These are phyloP conservation scores for Resseliella maxima DNA, from an alignment of 2,888 invertebrate species.

Conservation along the genomic window DNA sequence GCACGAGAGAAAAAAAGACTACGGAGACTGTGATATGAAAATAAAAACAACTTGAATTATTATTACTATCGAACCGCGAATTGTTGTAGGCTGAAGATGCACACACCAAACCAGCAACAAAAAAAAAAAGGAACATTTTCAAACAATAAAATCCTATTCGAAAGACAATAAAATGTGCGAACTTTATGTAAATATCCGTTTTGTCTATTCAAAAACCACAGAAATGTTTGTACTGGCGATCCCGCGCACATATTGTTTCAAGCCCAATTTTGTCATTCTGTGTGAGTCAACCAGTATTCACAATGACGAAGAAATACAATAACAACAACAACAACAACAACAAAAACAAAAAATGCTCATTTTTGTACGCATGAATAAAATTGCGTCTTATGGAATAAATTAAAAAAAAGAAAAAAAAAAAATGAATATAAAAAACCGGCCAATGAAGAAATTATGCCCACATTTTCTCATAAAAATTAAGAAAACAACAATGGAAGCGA, in stretches of 20 bases:
- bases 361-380: neutral
- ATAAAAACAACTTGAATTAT: too few relatives aligned
- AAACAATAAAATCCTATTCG: constrained; percentile 1
- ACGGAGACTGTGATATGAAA: too few relatives aligned
- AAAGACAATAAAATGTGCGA: constrained; percentile 27
- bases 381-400: neutral
- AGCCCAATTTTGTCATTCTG: neutral
- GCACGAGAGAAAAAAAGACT: too few relatives aligned
- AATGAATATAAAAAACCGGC: neutral
- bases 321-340: too few relatives aligned
- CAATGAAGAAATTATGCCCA: neutral
- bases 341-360: neutral
- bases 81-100: neutral
- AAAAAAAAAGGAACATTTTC: neutral
- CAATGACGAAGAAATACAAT: neutral
- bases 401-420: neutral
- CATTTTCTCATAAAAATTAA: neutral
- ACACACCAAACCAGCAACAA: neutral
- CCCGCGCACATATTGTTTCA: neutral
- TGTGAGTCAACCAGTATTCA: neutral
- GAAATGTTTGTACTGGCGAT: neutral
- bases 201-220: constrained; percentile 9
- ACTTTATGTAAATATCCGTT: constrained; percentile 9
- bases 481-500: neutral
- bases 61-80: neutral